phyloP scores from a whole-genome alignment of 2,888 invertebrate genomes.

The Dermolepida albohirtum region DNA sequence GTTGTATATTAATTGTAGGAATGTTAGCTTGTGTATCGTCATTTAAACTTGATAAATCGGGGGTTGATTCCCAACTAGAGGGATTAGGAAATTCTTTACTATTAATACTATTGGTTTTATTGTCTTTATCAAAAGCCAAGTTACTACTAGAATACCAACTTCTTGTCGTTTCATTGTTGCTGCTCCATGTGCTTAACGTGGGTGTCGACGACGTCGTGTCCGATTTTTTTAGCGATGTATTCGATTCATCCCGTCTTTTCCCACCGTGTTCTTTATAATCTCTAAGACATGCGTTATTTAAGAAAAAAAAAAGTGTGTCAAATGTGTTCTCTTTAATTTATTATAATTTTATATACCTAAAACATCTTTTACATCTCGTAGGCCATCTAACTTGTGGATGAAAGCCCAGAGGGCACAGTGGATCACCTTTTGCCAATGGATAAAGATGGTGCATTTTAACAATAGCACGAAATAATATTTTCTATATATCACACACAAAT shows the following conservation, averaged over 20 bases:
- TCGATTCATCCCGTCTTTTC: conserved; percentile 76
- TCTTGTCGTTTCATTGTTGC: conserved; percentile 56
- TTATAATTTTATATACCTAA: conserved; percentile 69
- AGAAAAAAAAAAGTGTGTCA: no score
- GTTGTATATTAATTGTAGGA: conserved; percentile 74
- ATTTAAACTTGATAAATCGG: conserved; percentile 77
- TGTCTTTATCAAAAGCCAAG: conserved; percentile 62
- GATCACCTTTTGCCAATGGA: conserved; percentile 86
- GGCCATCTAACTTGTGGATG: conserved; percentile 96
- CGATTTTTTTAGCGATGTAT: conserved; percentile 65
- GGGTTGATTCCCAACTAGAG: conserved; percentile 85
- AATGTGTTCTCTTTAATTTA: no score
- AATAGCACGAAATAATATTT: conserved; percentile 42
- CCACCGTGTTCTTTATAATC: conserved; percentile 92
- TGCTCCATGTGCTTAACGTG: conserved; percentile 74
- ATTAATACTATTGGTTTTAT: conserved; percentile 50
- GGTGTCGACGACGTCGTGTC: conserved; percentile 81
- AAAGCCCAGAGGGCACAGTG: conserved; percentile 91
- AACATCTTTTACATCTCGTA: conserved; percentile 92
- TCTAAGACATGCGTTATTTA: conserved; percentile 63
- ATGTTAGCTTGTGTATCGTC: conserved; percentile 73
- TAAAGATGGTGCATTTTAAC: conserved; percentile 73
- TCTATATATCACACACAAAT: conserved; percentile 40
- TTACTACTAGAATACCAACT: conserved; percentile 85
- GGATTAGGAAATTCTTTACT: conserved; percentile 53